Evolutionary conservation across 2,888 invertebrate species (phyloP).

Genomic region (Apotomis capreana): DNA sequence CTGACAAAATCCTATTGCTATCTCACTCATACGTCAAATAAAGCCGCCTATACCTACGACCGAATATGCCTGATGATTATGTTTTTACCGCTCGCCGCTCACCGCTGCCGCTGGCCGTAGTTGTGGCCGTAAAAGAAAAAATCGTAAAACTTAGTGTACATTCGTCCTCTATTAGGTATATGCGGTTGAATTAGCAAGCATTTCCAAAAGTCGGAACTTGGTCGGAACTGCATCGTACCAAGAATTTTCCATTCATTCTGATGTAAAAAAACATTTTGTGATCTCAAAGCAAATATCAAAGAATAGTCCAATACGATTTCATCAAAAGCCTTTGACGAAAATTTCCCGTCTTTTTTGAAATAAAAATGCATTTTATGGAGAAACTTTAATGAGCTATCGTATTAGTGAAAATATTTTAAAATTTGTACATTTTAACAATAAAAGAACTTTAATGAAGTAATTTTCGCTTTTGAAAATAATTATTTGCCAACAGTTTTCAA

Average conservation of each 20-base stretch:
- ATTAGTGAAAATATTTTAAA: background rate
- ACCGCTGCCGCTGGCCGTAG: no score
- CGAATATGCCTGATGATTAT: no score
- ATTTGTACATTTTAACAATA: background rate
- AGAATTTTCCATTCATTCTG: background rate
- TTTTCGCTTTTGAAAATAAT: no score
- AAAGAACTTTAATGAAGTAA: no score
- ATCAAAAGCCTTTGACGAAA: background rate
- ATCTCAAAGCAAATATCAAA: background rate
- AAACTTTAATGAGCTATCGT: background rate
- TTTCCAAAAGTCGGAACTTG: background rate
- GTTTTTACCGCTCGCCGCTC: no score
- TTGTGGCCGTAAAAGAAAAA: no score
- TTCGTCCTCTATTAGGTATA: background rate
- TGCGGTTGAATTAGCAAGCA: background rate
- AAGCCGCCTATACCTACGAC: no score
- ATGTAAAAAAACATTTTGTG: background rate
- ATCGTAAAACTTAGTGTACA: no score
- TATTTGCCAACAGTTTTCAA: no score
- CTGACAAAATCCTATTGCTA: no score
- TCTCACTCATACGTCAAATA: no score
- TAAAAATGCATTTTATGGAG: background rate
- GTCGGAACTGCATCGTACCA: background rate
- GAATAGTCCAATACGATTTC: background rate
- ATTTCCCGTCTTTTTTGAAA: background rate